phyloP scores from a whole-genome alignment of 1,140 invertebrate species.

The Sarcophaga bullata region DNA sequence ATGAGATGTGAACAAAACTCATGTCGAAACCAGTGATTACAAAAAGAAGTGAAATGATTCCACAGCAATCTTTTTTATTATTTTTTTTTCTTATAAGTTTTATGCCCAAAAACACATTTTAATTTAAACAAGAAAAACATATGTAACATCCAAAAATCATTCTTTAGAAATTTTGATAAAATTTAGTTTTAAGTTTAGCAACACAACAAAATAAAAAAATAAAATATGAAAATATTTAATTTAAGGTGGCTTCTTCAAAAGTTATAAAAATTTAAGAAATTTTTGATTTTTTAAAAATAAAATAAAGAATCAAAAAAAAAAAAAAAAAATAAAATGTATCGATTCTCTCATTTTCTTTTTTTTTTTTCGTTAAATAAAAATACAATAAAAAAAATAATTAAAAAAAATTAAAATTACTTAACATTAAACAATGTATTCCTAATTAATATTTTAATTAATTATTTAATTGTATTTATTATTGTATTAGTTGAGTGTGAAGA shows the following conservation, averaged over 20 bases:
- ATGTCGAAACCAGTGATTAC: background rate
- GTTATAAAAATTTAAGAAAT: background rate
- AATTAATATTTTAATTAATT: conserved; percentile 35
- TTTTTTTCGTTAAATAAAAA: background rate
- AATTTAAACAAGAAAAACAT: background rate
- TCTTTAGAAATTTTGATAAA: conserved; percentile 30
- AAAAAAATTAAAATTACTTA: background rate
- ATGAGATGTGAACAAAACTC: no score
- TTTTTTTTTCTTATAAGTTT: background rate
- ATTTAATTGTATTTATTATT: conserved; percentile 29
- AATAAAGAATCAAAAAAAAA: background rate
- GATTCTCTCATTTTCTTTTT: no score
- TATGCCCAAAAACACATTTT: background rate
- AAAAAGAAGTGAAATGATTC: background rate
- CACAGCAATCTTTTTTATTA: background rate
- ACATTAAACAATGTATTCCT: background rate
- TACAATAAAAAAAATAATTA: background rate
- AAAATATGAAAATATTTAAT: background rate
- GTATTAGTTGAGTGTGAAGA: conserved; percentile 32
- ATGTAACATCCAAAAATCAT: conserved; percentile 32
- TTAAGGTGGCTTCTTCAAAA: background rate
- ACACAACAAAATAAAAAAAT: background rate
- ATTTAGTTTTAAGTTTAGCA: background rate
- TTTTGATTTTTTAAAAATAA: background rate
- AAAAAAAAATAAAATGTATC: conserved; percentile 4